These are phyloP conservation scores for Cordilura impudica DNA, from an alignment of 2,888 invertebrate species.

Conservation along the genomic window DNA sequence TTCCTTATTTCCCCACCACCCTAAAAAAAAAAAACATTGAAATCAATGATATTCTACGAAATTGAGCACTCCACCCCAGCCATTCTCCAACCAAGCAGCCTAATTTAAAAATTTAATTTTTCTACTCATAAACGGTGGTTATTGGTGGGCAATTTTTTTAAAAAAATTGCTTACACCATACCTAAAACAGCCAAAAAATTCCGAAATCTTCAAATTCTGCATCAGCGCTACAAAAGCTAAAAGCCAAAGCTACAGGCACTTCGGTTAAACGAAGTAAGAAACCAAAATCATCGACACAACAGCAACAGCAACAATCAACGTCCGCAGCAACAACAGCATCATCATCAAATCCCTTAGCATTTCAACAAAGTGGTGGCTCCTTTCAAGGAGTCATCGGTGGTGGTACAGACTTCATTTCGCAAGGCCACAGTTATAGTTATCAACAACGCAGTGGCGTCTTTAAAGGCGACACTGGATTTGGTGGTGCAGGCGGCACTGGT, in stretches of 20 bases:
- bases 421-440: constrained; percentile 58
- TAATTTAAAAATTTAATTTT: constrained; percentile 31
- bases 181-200: constrained; percentile 72
- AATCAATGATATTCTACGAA: constrained; percentile 24
- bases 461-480: constrained; percentile 69
- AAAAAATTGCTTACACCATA: constrained; percentile 64
- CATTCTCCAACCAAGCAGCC: background rate
- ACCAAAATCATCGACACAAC: constrained; percentile 60
- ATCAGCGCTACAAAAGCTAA: constrained; percentile 74
- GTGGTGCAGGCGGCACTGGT: constrained; percentile 65
- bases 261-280: constrained; percentile 67
- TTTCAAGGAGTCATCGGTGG: constrained; percentile 58
- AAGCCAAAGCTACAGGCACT: constrained; percentile 74
- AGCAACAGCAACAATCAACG: constrained; percentile 23
- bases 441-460: constrained; percentile 74
- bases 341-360: constrained; percentile 52
- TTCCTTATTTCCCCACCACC: constrained; percentile 45
- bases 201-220: constrained; percentile 73
- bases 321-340: constrained; percentile 57
- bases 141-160: constrained; percentile 70
- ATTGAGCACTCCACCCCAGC: constrained; percentile 19
- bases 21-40: constrained; percentile 6
- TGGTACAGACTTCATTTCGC: constrained; percentile 55
- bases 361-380: constrained; percentile 60
- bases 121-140: constrained; percentile 49